These are phyloP conservation scores for Eueremaeus valkanovi DNA, from an alignment of 2,888 invertebrate genomes.

Conservation along the genomic window DNA sequence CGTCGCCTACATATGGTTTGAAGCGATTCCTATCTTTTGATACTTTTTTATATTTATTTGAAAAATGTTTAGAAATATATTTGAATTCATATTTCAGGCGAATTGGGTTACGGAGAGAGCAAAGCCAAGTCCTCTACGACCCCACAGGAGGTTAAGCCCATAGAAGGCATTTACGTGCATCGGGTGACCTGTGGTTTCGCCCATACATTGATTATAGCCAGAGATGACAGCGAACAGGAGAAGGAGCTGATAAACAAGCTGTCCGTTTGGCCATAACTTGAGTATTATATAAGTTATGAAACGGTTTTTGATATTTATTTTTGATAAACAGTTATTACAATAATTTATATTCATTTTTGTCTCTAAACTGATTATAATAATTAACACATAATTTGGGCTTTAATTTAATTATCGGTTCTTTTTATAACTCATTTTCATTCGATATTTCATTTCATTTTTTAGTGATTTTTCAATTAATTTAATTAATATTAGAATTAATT, in stretches of 20 bases:
- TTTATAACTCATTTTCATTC: not conserved
- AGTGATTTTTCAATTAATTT: not conserved
- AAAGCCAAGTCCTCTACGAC: slow-evolving; percentile 74
- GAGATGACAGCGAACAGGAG: slow-evolving; percentile 64
- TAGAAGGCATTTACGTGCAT: slow-evolving; percentile 68
- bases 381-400: not conserved
- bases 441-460: not conserved
- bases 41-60: too few species aligned
- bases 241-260: slow-evolving; percentile 61
- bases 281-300: not conserved
- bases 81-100: not conserved
- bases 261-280: slow-evolving; percentile 54
- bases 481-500: not conserved
- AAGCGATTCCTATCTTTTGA: not conserved
- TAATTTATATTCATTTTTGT: not conserved
- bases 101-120: slow-evolving; percentile 73
- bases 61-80: too few species aligned
- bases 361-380: slow-evolving; percentile 4
- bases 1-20: slow-evolving; percentile 90
- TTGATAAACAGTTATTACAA: too few species aligned
- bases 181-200: slow-evolving; percentile 78
- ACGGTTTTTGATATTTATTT: slow-evolving; percentile 12
- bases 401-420: not conserved
- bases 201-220: slow-evolving; percentile 70
- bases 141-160: slow-evolving; percentile 72